Evolutionary conservation across 2,888 invertebrate species (phyloP).

Genomic region (Pandemis heparana): DNA sequence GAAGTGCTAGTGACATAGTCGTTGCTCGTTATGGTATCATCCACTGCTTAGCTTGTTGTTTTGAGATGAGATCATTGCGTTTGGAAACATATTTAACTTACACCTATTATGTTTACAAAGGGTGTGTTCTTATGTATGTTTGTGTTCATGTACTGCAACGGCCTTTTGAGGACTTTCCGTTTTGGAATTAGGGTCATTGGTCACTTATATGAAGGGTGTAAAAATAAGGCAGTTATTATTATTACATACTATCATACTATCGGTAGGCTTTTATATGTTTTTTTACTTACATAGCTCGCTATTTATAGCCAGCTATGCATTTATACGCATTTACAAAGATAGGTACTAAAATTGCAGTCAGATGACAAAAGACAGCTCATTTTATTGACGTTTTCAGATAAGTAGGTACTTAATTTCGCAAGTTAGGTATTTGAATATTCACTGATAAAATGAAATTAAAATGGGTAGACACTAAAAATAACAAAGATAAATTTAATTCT

Average conservation of each 20-base stretch:
- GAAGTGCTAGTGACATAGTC: background rate
- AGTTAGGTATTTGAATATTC: too few relatives aligned
- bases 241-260: too few relatives aligned
- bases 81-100: conserved; percentile 45
- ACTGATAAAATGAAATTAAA: too few relatives aligned
- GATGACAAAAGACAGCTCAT: too few relatives aligned
- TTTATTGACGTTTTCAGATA: too few relatives aligned
- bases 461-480: too few relatives aligned
- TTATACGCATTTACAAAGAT: too few relatives aligned
- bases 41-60: conserved; percentile 32
- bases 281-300: background rate
- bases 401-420: too few relatives aligned
- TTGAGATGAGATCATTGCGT: conserved; percentile 52
- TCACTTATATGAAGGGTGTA: background rate
- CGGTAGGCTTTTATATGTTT: background rate
- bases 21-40: conserved; percentile 8
- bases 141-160: conserved; percentile 25
- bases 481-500: too few relatives aligned
- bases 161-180: conserved; percentile 22
- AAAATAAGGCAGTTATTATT: background rate
- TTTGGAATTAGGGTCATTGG: conserved; percentile 23
- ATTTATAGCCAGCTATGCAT: too few relatives aligned
- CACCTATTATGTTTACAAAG: conserved; percentile 38
- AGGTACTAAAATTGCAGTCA: too few relatives aligned
- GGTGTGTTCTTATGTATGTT: conserved; percentile 33